Conservation (phyloP, 2,888 invertebrate species). For the Rotaria sp. region DNA sequence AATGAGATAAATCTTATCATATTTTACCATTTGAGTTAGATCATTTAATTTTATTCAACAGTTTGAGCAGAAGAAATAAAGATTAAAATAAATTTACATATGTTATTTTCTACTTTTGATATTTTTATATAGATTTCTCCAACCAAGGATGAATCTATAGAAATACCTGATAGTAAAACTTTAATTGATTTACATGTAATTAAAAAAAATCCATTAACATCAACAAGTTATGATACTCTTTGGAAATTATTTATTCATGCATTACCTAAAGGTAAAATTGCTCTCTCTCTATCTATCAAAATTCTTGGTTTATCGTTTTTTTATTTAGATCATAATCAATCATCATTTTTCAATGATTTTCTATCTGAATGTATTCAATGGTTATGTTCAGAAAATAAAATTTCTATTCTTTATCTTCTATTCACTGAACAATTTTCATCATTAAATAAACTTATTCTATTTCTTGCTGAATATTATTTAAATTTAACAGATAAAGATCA, state of each 20-base stretch:
- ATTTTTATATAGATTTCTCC: constrained; percentile 27
- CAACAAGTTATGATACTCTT: neutral
- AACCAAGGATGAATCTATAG: constrained; percentile 12
- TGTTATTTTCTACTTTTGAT: neutral
- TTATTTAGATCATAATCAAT: neutral
- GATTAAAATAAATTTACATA: no score
- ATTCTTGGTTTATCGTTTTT: neutral
- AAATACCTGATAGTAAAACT: neutral
- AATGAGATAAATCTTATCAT: no score
- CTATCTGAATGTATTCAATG: constrained; percentile 1
- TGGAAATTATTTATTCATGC: neutral
- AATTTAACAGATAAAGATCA: neutral
- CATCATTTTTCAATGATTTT: constrained; percentile 6
- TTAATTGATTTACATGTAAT: neutral
- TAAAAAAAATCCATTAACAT: neutral
- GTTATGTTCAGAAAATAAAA: constrained; percentile 8
- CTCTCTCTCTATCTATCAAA: neutral
- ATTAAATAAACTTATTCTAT: neutral
- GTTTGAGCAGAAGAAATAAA: no score
- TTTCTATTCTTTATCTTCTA: neutral
- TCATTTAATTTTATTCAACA: no score
- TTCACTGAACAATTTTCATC: neutral
- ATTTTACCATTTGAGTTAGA: no score
- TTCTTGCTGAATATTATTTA: neutral
- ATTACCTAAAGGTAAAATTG: neutral